Percentiles rank a stretch among this genome's conserved stretches.
Evolutionary conservation across 2,113 vertebrate species (phyloP).

Genomic region (Piprites chloris): DNA sequence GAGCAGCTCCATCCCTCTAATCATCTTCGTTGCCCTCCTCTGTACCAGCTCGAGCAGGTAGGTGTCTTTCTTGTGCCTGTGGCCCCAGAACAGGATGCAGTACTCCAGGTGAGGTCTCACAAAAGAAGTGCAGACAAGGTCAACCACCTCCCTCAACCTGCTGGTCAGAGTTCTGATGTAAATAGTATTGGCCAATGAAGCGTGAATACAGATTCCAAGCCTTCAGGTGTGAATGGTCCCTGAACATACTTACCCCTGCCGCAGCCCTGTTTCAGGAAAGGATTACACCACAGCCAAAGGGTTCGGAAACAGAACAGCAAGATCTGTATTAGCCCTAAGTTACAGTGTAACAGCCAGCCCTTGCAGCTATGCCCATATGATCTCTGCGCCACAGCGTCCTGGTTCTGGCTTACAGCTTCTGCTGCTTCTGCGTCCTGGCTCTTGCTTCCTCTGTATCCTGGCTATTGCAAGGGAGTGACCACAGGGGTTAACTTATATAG

Average conservation of each 20-base stretch:
- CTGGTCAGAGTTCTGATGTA: background rate
- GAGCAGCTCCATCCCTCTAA: background rate
- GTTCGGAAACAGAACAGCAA: too few species aligned
- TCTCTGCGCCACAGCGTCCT: too few species aligned
- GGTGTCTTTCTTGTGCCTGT: background rate
- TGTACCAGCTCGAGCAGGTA: rapidly evolving
- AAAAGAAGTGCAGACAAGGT: background rate
- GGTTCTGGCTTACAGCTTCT: too few species aligned
- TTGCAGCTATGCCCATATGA: too few species aligned
- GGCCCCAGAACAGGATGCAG: background rate
- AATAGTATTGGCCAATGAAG: background rate
- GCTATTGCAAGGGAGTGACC: too few species aligned
- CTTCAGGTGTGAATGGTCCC: background rate
- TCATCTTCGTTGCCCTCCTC: background rate
- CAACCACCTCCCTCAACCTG: background rate
- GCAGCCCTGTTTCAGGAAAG: too few species aligned
- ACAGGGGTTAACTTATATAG: too few species aligned
- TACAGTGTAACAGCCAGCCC: too few species aligned
- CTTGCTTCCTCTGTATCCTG: too few species aligned
- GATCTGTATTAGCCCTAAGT: too few species aligned
- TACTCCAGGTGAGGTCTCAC: background rate
- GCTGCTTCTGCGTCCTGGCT: too few species aligned
- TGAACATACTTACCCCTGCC: background rate
- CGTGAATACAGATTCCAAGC: background rate
- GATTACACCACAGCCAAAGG: too few species aligned